Percentiles rank a stretch among this genome's conserved stretches.
These are phyloP conservation scores for Cephus pygmeus DNA, from an alignment of 2,888 invertebrate species.

Conservation along the genomic window DNA sequence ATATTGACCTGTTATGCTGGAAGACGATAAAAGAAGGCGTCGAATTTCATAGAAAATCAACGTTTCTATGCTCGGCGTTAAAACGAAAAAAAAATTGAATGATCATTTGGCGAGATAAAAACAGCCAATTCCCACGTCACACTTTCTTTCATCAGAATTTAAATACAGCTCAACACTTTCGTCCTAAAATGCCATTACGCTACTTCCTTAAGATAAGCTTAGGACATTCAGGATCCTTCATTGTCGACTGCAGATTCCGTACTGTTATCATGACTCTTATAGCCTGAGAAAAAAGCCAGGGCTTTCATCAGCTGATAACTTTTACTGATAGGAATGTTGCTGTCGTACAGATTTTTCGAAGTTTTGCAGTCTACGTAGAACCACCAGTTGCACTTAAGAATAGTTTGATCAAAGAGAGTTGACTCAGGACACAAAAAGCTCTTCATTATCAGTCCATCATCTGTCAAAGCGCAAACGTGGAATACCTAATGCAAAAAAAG, in stretches of 20 bases:
- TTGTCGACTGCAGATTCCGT: constrained; percentile 15
- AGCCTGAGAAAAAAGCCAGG: constrained; percentile 87
- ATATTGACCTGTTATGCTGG: background rate
- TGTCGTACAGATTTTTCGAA: constrained; percentile 84
- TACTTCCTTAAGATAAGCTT: background rate
- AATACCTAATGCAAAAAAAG: constrained; percentile 75
- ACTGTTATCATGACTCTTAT: constrained; percentile 74
- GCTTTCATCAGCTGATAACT: constrained; percentile 93
- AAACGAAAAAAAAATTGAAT: background rate
- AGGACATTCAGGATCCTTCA: background rate
- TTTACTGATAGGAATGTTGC: constrained; percentile 90
- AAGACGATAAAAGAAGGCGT: background rate
- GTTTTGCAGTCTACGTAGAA: constrained; percentile 91
- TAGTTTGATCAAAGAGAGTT: constrained; percentile 90
- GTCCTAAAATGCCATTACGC: background rate
- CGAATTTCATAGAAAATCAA: background rate
- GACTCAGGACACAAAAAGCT: constrained; percentile 92
- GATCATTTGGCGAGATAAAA: background rate
- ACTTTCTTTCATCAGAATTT: background rate
- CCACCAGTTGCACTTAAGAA: constrained; percentile 94
- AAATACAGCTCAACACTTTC: background rate
- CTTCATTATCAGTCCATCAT: constrained; percentile 90
- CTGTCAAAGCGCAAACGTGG: constrained; percentile 90
- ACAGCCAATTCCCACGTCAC: background rate
- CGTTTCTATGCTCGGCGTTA: background rate